phyloP scores from a whole-genome alignment of 2,113 vertebrate genomes.

The Psittacus erithacus region DNA sequence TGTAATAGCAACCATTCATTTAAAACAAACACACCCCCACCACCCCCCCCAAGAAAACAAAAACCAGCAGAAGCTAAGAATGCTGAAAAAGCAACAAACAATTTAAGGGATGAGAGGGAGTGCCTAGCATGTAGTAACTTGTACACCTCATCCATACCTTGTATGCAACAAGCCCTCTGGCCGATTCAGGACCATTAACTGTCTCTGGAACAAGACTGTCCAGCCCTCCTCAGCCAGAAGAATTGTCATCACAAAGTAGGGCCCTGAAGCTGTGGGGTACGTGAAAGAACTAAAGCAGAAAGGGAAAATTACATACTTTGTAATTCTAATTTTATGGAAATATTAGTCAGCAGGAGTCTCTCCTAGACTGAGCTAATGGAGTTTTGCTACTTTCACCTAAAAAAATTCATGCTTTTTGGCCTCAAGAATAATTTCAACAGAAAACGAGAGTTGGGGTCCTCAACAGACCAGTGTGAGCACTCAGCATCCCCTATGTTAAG shows the following conservation, averaged over 20 bases:
- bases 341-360: background rate
- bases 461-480: accelerated
- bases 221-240: slow-evolving; percentile 73
- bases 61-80: slow-evolving; percentile 21
- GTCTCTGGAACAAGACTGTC: slow-evolving; percentile 72
- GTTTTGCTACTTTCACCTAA: background rate
- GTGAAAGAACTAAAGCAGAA: slow-evolving; percentile 73
- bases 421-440: background rate
- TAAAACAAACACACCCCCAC: background rate
- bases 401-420: background rate
- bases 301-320: slow-evolving; percentile 66
- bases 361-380: background rate
- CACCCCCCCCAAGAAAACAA: background rate
- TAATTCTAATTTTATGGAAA: slow-evolving; percentile 48
- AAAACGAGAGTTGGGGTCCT: background rate
- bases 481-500: background rate
- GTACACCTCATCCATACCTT: slow-evolving; percentile 58
- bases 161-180: slow-evolving; percentile 73
- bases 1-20: background rate
- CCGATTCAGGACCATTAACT: slow-evolving; percentile 69
- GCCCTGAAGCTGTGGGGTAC: slow-evolving; percentile 65
- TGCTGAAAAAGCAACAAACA: slow-evolving; percentile 47
- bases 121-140: slow-evolving; percentile 52
- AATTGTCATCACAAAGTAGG: slow-evolving; percentile 74
- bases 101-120: slow-evolving; percentile 30